Base-by-base conservation (phyloP, 35 echinoderm and acorn worm genomes). In the Lytechinus pictus region DNA sequence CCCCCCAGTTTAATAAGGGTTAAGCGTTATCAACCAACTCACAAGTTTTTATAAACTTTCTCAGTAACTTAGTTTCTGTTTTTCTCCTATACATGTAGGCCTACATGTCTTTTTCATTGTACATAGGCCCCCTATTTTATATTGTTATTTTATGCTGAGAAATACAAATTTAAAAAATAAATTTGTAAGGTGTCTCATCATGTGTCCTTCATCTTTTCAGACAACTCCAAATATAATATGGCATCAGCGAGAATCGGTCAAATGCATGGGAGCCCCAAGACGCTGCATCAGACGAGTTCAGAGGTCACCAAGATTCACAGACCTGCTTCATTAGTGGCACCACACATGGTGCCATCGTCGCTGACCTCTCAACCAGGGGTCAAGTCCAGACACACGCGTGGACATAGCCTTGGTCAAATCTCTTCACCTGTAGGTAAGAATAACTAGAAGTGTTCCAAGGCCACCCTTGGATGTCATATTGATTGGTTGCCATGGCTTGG, bases 351-450 rank as follows among this genome's bases (percentile, higher is more conserved):
- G n/a, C 27, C 92, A 57, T 93, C 92, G 57, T 57, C 92, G 14
- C 52, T 93, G 92, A 93, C 92, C 92, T 93, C 92, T 53, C 52
- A 57, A 24, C 14, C 92, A 55, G 92, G 92, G 92, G 92, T 93
- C 92, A 93, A 93, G n/a, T 19, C 66, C 66, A 54, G 92, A 13
- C 92, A 93, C 92, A 55, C 52, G 3, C 52, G 92, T 16, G 92
- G 92, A 53, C 92, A 93, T n/a, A 93, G 92, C 54, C 55, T 93
- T 3, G 92, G 92, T 27, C 92, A 93, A 16, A 93, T 93, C 10
- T 57, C 92, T 53, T 93, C 92, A 21, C 92, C 92, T 0, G 92
- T 93, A 13, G 92, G 92, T 93, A 93, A 54, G 55, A 55, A 93
- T 14, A 27, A 44, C 33, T 44, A 44, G 33, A 44, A 44, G 33